Conservation (phyloP, 2,888 invertebrate genomes). For the Drosophila bunnanda region DNA sequence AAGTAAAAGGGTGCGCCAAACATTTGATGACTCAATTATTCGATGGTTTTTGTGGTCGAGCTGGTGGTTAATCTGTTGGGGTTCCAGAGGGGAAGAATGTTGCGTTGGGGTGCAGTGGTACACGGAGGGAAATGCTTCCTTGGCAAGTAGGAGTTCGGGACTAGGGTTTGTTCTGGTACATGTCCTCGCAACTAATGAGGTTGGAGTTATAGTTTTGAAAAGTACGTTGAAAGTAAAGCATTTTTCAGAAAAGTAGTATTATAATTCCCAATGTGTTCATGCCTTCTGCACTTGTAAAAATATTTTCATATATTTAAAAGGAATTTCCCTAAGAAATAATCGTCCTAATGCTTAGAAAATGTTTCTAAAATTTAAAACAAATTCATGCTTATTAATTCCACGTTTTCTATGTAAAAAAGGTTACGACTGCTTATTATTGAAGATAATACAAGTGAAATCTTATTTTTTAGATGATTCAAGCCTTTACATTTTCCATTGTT, state of each 20-base stretch:
- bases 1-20: slow-evolving; percentile 49
- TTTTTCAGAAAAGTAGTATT: too few relatives aligned
- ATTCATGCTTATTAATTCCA: too few relatives aligned
- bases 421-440: too few relatives aligned
- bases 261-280: not conserved
- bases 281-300: not conserved
- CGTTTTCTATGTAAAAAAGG: too few relatives aligned
- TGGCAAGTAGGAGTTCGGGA: not conserved
- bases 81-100: not conserved
- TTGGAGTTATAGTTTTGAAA: not conserved
- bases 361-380: too few relatives aligned
- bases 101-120: not conserved
- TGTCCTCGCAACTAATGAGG: too few relatives aligned
- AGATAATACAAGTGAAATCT: too few relatives aligned
- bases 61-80: slow-evolving; percentile 48
- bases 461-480: too few relatives aligned
- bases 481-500: too few relatives aligned
- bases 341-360: too few relatives aligned
- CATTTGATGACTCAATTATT: slow-evolving; percentile 80
- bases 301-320: too few relatives aligned
- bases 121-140: slow-evolving; percentile 1
- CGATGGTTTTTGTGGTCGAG: slow-evolving; percentile 69
- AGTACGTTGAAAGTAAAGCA: not conserved
- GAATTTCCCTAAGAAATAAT: too few relatives aligned
- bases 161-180: not conserved